Conservation (phyloP, 2,888 invertebrate species). For the Cephus pulcher region DNA sequence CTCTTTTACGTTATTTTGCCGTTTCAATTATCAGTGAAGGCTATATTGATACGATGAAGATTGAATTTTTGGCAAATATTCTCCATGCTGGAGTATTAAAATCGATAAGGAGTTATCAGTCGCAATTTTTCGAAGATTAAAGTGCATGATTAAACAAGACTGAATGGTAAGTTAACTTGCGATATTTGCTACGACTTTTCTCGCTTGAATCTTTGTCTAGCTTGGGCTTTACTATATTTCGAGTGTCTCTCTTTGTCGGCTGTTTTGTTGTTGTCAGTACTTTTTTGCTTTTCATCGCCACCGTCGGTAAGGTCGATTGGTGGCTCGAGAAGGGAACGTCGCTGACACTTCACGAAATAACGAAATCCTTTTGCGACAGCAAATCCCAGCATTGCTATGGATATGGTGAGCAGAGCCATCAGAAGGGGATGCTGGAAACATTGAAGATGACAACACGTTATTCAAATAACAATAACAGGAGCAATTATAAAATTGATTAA, state of each 20-base stretch:
- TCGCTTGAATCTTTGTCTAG: slow-evolving; percentile 80
- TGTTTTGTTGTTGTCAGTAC: slow-evolving; percentile 40
- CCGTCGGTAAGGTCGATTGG: slow-evolving; percentile 67
- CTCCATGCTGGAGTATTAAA: background rate
- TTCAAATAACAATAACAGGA: background rate
- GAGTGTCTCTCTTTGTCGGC: slow-evolving; percentile 57
- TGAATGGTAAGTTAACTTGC: slow-evolving; percentile 6
- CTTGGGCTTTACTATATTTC: slow-evolving; percentile 81
- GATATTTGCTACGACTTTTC: slow-evolving; percentile 71
- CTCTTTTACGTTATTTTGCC: background rate
- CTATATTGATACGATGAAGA: background rate
- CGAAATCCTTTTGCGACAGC: slow-evolving; percentile 73
- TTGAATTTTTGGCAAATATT: background rate
- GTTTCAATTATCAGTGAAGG: background rate
- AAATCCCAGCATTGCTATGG: slow-evolving; percentile 76
- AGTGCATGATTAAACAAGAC: slow-evolving; percentile 3
- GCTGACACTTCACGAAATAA: slow-evolving; percentile 69
- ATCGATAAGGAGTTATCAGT: slow-evolving; percentile 11
- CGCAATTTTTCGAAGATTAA: background rate
- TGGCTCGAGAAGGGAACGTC: slow-evolving; percentile 69
- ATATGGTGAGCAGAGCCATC: slow-evolving; percentile 78
- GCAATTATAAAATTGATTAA: background rate
- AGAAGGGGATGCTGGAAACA: slow-evolving; percentile 76
- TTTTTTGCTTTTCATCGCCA: slow-evolving; percentile 45
- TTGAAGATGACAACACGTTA: background rate